A percentile compares a stretch with the other conserved stretches of the same genome.
phyloP scores from a whole-genome alignment of 1,140 invertebrate genomes.

The Drosophila sproati region DNA sequence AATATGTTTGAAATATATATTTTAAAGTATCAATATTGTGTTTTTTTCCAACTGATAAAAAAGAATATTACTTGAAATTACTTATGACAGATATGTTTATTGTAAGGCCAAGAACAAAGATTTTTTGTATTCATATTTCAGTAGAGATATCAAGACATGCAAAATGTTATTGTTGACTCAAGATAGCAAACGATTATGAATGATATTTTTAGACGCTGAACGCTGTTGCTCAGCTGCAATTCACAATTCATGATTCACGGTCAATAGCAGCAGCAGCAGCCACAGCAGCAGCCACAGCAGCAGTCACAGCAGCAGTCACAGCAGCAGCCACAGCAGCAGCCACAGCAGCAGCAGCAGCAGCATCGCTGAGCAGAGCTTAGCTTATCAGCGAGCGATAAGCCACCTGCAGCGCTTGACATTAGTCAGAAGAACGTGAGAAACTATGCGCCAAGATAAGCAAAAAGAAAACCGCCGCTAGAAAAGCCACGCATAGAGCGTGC shows the following conservation, averaged over 20 bases:
- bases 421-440: conserved; percentile 79
- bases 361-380: conserved; percentile 10
- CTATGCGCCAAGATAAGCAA: conserved; percentile 53
- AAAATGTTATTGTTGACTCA: conserved; percentile 13
- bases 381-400: conserved; percentile 54
- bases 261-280: too few species aligned
- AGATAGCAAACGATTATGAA: conserved; percentile 21
- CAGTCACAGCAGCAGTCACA: too few species aligned
- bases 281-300: too few species aligned
- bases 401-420: conserved; percentile 60
- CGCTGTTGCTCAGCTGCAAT: neutral
- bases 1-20: neutral
- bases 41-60: neutral
- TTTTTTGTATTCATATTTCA: neutral
- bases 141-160: neutral
- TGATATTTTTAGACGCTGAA: conserved; percentile 11
- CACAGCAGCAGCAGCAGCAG: neutral
- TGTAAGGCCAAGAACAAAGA: neutral
- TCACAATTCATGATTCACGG: conserved; percentile 26
- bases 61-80: neutral
- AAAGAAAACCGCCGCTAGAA: conserved; percentile 13
- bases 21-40: neutral
- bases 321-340: neutral
- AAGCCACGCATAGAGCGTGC: conserved; percentile 46
- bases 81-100: neutral